Evolutionary conservation across 2,888 invertebrate genomes (phyloP).

Genomic region (Volucella inanis): DNA sequence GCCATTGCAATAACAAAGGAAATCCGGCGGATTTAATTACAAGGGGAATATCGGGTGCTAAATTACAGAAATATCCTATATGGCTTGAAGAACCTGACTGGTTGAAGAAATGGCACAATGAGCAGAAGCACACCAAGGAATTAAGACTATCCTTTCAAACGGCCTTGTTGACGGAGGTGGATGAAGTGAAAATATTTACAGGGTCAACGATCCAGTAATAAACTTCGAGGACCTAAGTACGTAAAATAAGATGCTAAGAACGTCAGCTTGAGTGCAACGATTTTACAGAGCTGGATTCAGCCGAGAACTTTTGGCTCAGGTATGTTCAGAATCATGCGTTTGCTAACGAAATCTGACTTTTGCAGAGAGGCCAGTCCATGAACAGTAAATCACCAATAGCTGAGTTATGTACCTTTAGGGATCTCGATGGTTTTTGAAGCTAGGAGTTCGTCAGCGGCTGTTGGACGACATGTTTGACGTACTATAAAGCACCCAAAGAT

Average conservation of each 20-base stretch:
- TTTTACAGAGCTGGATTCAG: too few relatives aligned
- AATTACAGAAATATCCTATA: too few relatives aligned
- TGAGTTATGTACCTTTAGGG: background rate
- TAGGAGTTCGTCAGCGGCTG: conserved; percentile 22
- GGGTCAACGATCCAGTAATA: background rate
- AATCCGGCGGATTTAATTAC: too few relatives aligned
- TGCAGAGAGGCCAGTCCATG: background rate
- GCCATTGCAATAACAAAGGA: too few relatives aligned
- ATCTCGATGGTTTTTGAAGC: background rate
- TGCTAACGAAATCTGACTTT: conserved; percentile 12
- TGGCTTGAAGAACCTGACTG: too few relatives aligned
- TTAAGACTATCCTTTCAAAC: too few relatives aligned
- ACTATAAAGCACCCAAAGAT: too few relatives aligned
- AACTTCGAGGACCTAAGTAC: conserved; percentile 2
- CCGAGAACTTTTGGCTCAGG: too few relatives aligned
- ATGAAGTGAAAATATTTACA: background rate
- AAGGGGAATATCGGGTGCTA: too few relatives aligned
- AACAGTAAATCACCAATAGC: conserved; percentile 10
- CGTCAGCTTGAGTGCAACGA: background rate
- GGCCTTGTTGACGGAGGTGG: background rate
- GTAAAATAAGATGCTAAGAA: conserved; percentile 1
- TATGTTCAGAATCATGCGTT: background rate
- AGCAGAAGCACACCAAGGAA: too few relatives aligned
- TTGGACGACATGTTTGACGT: conserved; percentile 3
- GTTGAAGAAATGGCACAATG: too few relatives aligned